phyloP scores from a whole-genome alignment of 53 echinoderm and acorn worm species.

The Mesocentrotus franciscanus region DNA sequence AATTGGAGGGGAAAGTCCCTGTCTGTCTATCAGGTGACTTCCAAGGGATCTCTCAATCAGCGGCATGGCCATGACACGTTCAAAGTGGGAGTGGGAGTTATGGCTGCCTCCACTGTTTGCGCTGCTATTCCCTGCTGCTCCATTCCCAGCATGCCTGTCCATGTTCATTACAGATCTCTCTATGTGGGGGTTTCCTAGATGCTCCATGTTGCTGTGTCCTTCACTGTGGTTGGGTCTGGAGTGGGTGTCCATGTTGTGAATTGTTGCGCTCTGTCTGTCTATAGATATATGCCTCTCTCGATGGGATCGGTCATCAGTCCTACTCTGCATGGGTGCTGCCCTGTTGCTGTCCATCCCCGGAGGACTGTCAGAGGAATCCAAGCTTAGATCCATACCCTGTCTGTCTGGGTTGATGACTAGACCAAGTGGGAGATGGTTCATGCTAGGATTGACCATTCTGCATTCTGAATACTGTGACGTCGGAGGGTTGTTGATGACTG shows the following conservation, averaged over 20 bases:
- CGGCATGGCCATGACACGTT: conserved; percentile 57
- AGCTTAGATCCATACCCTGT: conserved; percentile 59
- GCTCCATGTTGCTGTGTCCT: conserved; percentile 36
- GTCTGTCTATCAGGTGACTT: conserved; percentile 55
- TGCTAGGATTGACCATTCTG: conserved; percentile 41
- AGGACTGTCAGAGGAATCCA: conserved; percentile 64
- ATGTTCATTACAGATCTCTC: conserved; percentile 68
- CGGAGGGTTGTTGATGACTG: conserved; percentile 60
- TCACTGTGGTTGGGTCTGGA: conserved; percentile 32
- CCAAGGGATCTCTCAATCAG: conserved; percentile 47
- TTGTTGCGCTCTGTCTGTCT: conserved; percentile 18
- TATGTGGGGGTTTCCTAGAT: conserved; percentile 60
- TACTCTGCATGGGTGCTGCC: conserved; percentile 29
- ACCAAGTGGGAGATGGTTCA: conserved; percentile 52
- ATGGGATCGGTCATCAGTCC: conserved; percentile 23
- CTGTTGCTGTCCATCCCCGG: conserved; percentile 44
- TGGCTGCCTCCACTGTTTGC: conserved; percentile 45
- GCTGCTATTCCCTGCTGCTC: not conserved
- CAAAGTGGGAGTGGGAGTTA: conserved; percentile 48
- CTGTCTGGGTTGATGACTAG: conserved; percentile 63
- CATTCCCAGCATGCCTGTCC: conserved; percentile 46
- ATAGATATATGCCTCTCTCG: conserved; percentile 47
- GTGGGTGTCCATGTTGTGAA: conserved; percentile 60
- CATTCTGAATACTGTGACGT: conserved; percentile 61
- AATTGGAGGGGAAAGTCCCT: conserved; percentile 56